phyloP scores from a whole-genome alignment of 2,888 invertebrate genomes.

The Eristalis tenax region DNA sequence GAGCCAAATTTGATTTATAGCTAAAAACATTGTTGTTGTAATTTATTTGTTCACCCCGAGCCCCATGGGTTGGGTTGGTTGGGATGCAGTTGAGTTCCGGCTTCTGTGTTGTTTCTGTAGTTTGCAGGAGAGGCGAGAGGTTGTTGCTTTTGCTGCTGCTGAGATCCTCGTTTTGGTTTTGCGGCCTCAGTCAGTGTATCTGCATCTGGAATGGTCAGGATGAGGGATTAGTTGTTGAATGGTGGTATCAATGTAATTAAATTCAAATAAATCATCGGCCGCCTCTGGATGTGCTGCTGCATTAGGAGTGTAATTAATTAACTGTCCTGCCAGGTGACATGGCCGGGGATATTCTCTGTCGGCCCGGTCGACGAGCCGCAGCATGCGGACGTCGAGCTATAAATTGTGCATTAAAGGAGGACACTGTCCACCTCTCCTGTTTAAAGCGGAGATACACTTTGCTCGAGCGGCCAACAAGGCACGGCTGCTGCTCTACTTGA shows the following conservation, averaged over 20 bases:
- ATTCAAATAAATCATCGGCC: constrained; percentile 53
- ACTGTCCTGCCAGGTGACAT: constrained; percentile 19
- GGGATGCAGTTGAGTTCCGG: background rate
- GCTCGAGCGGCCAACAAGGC: background rate
- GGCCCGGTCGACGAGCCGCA: background rate
- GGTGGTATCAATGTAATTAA: constrained; percentile 61
- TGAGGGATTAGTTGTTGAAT: constrained; percentile 49
- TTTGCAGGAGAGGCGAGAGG: background rate
- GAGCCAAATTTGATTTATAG: constrained; percentile 71
- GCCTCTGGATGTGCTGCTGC: background rate
- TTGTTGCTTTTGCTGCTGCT: constrained; percentile 1
- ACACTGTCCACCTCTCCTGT: constrained; percentile 43
- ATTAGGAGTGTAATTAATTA: constrained; percentile 53
- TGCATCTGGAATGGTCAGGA: constrained; percentile 50
- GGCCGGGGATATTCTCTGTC: constrained; percentile 12
- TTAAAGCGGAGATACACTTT: background rate
- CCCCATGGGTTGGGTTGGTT: constrained; percentile 35
- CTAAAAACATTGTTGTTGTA: constrained; percentile 67
- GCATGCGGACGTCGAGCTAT: constrained; percentile 49
- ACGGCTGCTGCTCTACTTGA: constrained; percentile 26
- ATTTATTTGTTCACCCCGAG: constrained; percentile 47
- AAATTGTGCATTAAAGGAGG: constrained; percentile 53
- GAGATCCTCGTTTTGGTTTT: constrained; percentile 14
- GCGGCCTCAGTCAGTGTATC: constrained; percentile 19
- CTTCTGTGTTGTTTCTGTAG: background rate